Evolutionary conservation across 2,797 vertebrate genomes (phyloP).

Genomic region (Antennarius maculatus): DNA sequence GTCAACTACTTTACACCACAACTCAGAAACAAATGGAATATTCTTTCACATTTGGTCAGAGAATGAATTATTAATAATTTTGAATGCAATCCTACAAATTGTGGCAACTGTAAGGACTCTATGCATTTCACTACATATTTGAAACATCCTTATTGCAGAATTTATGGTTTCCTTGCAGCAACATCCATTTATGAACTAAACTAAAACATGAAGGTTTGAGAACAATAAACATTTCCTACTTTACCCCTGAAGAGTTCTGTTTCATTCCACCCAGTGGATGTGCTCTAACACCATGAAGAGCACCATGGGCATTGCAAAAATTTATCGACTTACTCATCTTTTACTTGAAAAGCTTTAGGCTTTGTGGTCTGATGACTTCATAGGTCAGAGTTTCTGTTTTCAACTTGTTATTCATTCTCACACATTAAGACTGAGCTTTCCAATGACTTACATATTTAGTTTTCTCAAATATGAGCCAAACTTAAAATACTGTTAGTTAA

Average conservation of each 20-base stretch:
- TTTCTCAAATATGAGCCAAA: background rate
- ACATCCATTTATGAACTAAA: too few relatives aligned
- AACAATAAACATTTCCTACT: too few relatives aligned
- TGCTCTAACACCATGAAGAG: slow-evolving; percentile 20
- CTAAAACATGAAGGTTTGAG: too few relatives aligned
- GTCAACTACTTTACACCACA: too few relatives aligned
- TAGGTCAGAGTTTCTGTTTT: slow-evolving; percentile 22
- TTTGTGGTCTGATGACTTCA: slow-evolving; percentile 20
- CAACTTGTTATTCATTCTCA: slow-evolving; percentile 23
- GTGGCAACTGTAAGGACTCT: background rate
- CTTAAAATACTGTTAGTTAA: background rate
- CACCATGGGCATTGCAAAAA: slow-evolving; percentile 28
- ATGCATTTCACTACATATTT: background rate
- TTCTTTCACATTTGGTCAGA: too few relatives aligned
- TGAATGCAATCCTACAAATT: background rate
- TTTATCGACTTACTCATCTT: slow-evolving; percentile 20
- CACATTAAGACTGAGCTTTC: slow-evolving; percentile 8
- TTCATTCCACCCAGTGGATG: slow-evolving; percentile 28
- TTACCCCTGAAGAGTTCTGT: slow-evolving; percentile 35
- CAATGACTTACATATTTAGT: background rate
- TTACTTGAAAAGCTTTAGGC: slow-evolving; percentile 15
- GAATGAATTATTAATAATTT: too few relatives aligned
- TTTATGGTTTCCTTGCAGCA: background rate
- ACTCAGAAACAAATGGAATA: too few relatives aligned
- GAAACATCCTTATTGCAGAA: background rate